phyloP scores from a whole-genome alignment of 2,113 vertebrate genomes.

The Pungitius pungitius region DNA sequence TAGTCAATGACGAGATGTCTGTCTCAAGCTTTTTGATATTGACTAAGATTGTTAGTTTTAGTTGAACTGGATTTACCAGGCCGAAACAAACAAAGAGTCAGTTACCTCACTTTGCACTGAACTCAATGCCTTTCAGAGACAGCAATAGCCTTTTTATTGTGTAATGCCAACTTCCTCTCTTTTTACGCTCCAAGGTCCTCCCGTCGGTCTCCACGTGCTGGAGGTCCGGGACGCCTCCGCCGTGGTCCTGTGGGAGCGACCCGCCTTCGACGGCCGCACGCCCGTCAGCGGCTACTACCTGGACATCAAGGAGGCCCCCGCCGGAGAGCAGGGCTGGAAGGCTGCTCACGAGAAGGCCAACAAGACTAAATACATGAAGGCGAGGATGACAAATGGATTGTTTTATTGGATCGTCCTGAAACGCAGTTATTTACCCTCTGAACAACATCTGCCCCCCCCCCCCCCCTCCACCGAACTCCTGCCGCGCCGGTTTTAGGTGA shows the following conservation, averaged over 20 bases:
- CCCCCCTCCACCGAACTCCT: not conserved
- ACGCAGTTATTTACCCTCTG: not conserved
- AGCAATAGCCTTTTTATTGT: not conserved
- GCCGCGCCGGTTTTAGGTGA: slow-evolving; percentile 78
- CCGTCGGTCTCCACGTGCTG: slow-evolving; percentile 84
- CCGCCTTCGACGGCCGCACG: slow-evolving; percentile 86
- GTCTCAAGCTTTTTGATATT: not conserved
- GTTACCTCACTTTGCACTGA: not conserved
- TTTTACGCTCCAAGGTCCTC: slow-evolving; percentile 79
- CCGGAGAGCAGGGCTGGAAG: slow-evolving; percentile 85
- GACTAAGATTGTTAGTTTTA: not conserved
- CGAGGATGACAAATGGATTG: slow-evolving; percentile 58
- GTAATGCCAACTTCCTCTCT: not conserved
- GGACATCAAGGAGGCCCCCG: slow-evolving; percentile 87
- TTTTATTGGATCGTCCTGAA: not conserved
- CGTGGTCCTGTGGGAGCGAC: slow-evolving; percentile 92
- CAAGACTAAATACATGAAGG: slow-evolving; percentile 87
- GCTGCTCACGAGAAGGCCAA: slow-evolving; percentile 87
- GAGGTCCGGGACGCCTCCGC: slow-evolving; percentile 91
- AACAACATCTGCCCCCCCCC: not conserved
- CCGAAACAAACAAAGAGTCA: not conserved
- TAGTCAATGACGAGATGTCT: not conserved
- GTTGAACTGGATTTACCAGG: not conserved
- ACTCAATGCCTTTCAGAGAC: not conserved
- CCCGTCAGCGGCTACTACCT: slow-evolving; percentile 91